Conservation (phyloP, 2,797 vertebrate species). For the Myiothlypis coronata region DNA sequence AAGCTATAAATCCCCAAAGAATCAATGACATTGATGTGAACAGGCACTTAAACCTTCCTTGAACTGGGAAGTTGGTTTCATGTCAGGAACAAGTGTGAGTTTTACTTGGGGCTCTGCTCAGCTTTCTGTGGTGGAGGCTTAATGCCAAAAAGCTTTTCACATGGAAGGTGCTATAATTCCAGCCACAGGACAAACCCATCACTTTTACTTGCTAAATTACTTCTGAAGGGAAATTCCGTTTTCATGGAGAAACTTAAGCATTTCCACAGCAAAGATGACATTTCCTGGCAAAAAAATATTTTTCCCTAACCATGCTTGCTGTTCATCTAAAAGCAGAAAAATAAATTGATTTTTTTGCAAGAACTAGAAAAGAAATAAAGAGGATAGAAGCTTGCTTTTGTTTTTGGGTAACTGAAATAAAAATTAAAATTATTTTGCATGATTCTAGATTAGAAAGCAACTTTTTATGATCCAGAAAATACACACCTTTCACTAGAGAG, state of each 20-base stretch:
- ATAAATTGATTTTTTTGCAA: not conserved
- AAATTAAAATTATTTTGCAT: not conserved
- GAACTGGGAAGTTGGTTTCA: not conserved
- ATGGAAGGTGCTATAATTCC: constrained; percentile 39
- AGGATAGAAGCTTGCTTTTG: not conserved
- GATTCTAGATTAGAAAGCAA: not conserved
- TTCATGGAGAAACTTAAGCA: constrained; percentile 37
- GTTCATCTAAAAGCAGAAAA: not conserved
- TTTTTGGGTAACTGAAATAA: not conserved
- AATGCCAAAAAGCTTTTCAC: not conserved
- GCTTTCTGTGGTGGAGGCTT: constrained; percentile 14
- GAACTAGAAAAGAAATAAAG: not conserved
- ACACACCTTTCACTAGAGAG: not conserved
- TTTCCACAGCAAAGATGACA: constrained; percentile 46
- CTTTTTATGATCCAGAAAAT: not conserved
- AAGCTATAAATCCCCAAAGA: not conserved
- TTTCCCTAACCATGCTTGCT: not conserved
- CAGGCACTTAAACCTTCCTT: constrained; percentile 8
- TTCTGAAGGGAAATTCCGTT: constrained; percentile 46
- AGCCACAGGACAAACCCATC: constrained; percentile 11
- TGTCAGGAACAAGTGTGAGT: constrained; percentile 1
- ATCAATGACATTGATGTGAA: not conserved
- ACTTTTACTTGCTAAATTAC: constrained; percentile 6
- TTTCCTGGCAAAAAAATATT: constrained; percentile 40
- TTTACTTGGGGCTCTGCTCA: constrained; percentile 3